These are phyloP conservation scores for Candoia aspera DNA, from an alignment of 2,113 vertebrate species.

Conservation along the genomic window DNA sequence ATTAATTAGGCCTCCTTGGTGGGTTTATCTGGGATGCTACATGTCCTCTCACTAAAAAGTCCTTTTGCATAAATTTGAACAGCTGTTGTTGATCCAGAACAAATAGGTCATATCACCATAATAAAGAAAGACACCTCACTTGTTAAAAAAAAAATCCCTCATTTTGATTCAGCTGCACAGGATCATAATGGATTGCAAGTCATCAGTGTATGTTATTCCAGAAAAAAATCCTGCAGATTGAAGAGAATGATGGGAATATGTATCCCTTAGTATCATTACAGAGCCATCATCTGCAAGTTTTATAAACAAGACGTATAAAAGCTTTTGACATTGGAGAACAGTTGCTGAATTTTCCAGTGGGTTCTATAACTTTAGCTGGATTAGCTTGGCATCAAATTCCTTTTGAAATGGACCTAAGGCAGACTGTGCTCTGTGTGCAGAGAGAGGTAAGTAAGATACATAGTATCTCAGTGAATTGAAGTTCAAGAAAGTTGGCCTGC, in stretches of 20 bases:
- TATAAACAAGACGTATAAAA: neutral
- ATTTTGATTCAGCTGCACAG: neutral
- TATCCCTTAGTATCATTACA: neutral
- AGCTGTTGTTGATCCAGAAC: neutral
- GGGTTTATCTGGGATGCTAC: neutral
- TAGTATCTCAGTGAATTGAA: conserved; percentile 12
- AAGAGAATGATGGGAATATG: neutral
- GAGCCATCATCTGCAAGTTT: neutral
- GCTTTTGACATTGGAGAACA: neutral
- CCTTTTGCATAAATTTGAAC: neutral
- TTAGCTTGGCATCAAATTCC: conserved; percentile 31
- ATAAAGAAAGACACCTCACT: neutral
- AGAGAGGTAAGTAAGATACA: conserved; percentile 37
- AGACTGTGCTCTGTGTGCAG: neutral
- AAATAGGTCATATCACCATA: neutral
- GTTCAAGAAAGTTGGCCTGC: neutral
- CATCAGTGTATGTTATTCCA: neutral
- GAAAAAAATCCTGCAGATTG: neutral
- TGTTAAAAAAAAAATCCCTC: neutral
- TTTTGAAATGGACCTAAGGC: conserved; percentile 3
- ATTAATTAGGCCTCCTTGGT: neutral
- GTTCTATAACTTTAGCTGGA: neutral
- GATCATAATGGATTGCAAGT: neutral
- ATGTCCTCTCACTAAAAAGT: neutral
- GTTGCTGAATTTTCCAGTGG: conserved; percentile 7